A percentile compares a stretch with the other conserved stretches of the same genome.
Conservation (phyloP, 2,797 vertebrate genomes). For the Gouania willdenowi region DNA sequence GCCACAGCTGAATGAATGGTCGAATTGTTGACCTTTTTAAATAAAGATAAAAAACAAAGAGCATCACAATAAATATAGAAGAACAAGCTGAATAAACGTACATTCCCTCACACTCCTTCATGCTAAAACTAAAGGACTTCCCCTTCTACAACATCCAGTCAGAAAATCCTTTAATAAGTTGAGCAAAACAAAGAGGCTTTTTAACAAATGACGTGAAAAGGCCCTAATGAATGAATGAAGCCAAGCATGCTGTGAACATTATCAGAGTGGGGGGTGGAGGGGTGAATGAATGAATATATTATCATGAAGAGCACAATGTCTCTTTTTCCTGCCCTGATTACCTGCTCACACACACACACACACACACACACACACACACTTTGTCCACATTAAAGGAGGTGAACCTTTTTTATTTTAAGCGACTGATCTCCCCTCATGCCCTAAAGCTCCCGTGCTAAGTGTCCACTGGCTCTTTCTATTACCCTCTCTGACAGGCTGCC, state of each 20-base stretch:
- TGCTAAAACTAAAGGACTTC: conserved; percentile 24
- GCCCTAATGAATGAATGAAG: conserved; percentile 66
- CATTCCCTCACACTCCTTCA: conserved; percentile 13
- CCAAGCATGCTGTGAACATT: conserved; percentile 58
- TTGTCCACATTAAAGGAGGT: conserved; percentile 46
- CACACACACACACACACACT: too few relatives aligned
- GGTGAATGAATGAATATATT: conserved; percentile 60
- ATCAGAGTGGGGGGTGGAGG: conserved; percentile 52
- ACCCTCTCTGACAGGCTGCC: conserved; percentile 28
- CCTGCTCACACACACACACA: conserved; percentile 57
- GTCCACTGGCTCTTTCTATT: conserved; percentile 28
- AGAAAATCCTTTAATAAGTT: conserved; percentile 46
- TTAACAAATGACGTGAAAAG: conserved; percentile 56
- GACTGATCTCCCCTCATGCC: conserved; percentile 6
- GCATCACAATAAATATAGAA: conserved; percentile 16
- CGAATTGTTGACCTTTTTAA: conserved; percentile 29
- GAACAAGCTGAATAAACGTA: conserved; percentile 13
- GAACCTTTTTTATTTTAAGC: too few relatives aligned
- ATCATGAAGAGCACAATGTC: conserved; percentile 59
- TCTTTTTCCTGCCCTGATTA: conserved; percentile 56
- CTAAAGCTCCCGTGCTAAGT: conserved; percentile 10
- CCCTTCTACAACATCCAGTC: conserved; percentile 38
- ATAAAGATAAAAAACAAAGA: conserved; percentile 34
- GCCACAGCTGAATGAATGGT: conserved; percentile 47
- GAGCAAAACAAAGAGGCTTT: conserved; percentile 45